Percentiles rank a stretch among this genome's conserved stretches.
Evolutionary conservation across 2,888 invertebrate genomes (phyloP).

Genomic region (Lithosia quadra): DNA sequence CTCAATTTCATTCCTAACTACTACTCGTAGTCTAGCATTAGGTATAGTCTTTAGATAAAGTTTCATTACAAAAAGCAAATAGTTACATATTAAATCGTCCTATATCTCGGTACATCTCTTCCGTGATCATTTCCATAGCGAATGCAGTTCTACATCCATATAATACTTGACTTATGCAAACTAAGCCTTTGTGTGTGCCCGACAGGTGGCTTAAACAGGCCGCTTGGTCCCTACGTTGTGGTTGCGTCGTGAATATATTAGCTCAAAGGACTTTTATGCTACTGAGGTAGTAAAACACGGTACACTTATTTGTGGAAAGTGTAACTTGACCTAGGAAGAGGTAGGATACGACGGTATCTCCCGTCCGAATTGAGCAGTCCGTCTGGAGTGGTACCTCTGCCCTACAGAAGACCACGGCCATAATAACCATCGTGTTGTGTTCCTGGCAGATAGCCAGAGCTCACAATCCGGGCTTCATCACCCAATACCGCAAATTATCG

Average conservation of each 20-base stretch:
- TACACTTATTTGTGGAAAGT: neutral
- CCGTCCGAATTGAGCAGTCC: too few species aligned
- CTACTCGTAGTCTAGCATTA: too few species aligned
- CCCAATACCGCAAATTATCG: too few species aligned
- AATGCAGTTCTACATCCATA: conserved; percentile 31
- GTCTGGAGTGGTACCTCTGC: too few species aligned
- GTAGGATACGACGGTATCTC: too few species aligned
- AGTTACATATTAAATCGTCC: neutral
- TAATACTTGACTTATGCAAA: conserved; percentile 44
- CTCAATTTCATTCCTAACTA: too few species aligned
- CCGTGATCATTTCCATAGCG: conserved; percentile 27
- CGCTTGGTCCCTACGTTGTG: conserved; percentile 20
- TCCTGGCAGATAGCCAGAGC: too few species aligned
- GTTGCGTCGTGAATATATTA: conserved; percentile 38
- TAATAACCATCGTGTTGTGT: too few species aligned
- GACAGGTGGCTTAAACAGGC: conserved; percentile 48
- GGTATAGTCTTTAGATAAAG: neutral
- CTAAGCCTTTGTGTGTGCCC: conserved; percentile 43
- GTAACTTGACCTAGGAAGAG: neutral
- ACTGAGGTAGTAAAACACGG: neutral
- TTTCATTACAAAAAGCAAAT: conserved; percentile 10
- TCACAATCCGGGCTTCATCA: too few species aligned
- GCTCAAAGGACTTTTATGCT: neutral
- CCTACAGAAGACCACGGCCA: too few species aligned
- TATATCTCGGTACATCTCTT: conserved; percentile 12